A percentile compares a stretch with the other conserved stretches of the same genome.
phyloP scores from a whole-genome alignment of 2,113 vertebrate genomes.

The Bagarius yarrelli region DNA sequence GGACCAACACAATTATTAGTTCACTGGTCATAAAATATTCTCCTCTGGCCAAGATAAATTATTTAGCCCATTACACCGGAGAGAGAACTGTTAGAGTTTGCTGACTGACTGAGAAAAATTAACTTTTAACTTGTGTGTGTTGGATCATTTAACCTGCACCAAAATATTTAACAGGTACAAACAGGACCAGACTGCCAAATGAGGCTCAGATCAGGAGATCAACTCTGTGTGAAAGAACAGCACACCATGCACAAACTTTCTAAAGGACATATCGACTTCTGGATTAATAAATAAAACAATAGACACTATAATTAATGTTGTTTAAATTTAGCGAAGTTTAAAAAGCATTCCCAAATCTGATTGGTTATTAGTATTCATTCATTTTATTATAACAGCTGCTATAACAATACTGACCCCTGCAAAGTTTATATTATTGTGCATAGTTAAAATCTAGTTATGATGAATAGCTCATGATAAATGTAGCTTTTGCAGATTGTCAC shows the following conservation, averaged over 20 bases:
- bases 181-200: not conserved
- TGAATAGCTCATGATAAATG: too few species aligned
- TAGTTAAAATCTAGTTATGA: not conserved
- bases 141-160: constrained; percentile 4
- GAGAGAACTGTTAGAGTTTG: too few species aligned
- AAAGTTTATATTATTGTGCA: not conserved
- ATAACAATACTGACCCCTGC: not conserved
- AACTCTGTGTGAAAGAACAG: not conserved
- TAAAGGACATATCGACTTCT: not conserved
- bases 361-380: not conserved
- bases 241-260: not conserved
- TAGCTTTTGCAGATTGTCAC: too few species aligned
- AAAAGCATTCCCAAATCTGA: not conserved
- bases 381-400: not conserved
- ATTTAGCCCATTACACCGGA: not conserved
- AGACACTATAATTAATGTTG: not conserved
- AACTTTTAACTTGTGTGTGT: not conserved
- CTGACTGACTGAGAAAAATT: not conserved
- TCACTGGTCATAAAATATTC: not conserved
- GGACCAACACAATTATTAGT: too few species aligned
- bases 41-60: not conserved
- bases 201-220: not conserved
- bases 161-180: constrained; percentile 7
- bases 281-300: not conserved
- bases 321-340: not conserved